phyloP scores from a whole-genome alignment of 2,113 vertebrate genomes.

The Aphelocoma coerulescens region DNA sequence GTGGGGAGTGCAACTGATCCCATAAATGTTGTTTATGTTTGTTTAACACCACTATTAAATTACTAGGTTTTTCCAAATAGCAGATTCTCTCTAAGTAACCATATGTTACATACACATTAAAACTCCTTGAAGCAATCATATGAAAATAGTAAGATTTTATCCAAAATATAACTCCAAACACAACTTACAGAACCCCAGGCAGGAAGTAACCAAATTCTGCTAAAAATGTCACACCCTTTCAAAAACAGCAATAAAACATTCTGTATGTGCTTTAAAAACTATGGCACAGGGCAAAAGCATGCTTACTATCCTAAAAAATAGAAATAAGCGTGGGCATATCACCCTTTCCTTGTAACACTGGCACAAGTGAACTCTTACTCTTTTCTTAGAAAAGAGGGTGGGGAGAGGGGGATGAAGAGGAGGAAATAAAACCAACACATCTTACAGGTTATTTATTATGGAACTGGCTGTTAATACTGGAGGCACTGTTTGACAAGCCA shows the following conservation, averaged over 20 bases:
- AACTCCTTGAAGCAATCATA: background rate
- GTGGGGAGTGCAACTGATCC: fast-evolving
- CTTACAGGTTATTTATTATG: background rate
- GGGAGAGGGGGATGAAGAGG: background rate
- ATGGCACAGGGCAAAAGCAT: background rate
- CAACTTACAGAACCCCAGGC: slow-evolving; percentile 4
- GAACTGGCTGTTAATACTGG: background rate
- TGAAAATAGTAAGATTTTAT: slow-evolving; percentile 55
- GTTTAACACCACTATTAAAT: background rate
- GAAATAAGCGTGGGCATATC: background rate
- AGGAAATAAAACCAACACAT: background rate
- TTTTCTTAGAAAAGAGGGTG: background rate
- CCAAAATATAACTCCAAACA: slow-evolving; percentile 67
- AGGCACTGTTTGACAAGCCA: background rate
- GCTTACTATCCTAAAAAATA: background rate
- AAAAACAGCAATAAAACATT: slow-evolving; percentile 8
- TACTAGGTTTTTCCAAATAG: background rate
- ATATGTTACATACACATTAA: background rate
- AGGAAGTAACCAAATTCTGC: background rate
- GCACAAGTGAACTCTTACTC: background rate
- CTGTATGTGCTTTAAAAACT: background rate
- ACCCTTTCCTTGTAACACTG: background rate
- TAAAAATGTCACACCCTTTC: background rate
- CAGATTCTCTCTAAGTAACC: background rate
- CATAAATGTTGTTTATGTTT: background rate